Conservation (phyloP, 1,140 invertebrate species). For the Drosophila pachea region DNA sequence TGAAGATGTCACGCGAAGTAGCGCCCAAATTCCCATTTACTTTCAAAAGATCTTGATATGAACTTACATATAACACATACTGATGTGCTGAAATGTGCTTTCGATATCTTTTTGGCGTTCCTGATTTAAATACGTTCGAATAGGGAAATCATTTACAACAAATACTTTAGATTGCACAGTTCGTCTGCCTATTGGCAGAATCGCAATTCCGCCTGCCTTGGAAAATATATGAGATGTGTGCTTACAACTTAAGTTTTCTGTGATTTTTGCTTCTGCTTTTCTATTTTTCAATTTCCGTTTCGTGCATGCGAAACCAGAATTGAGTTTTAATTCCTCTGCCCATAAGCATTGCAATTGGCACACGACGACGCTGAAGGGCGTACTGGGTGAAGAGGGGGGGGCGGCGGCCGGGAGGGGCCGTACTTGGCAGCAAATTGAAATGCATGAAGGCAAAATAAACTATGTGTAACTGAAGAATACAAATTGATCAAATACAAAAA, state of each 20-base stretch:
- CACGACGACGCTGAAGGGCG: constrained; percentile 50
- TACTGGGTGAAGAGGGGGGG: neutral
- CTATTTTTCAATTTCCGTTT: constrained; percentile 67
- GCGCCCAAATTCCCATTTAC: too few relatives aligned
- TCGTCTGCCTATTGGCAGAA: too few relatives aligned
- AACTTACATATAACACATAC: too few relatives aligned
- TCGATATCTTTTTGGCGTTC: too few relatives aligned
- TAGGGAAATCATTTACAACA: too few relatives aligned
- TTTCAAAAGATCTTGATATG: too few relatives aligned
- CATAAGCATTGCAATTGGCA: constrained; percentile 64
- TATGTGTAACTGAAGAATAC: constrained; percentile 68
- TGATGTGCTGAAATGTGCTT: too few relatives aligned
- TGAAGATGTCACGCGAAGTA: too few relatives aligned
- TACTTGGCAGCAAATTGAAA: constrained; percentile 56
- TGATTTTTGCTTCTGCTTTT: constrained; percentile 10
- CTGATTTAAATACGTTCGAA: too few relatives aligned
- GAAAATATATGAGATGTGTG: too few relatives aligned
- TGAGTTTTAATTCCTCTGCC: constrained; percentile 64
- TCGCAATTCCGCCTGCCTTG: neutral
- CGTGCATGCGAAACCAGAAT: constrained; percentile 67
- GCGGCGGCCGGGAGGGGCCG: neutral
- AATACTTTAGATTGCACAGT: too few relatives aligned
- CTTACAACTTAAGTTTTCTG: neutral
- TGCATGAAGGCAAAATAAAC: constrained; percentile 73
- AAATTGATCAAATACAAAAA: constrained; percentile 72